A percentile compares a stretch with the other conserved stretches of the same genome.
Conservation (phyloP, 2,888 invertebrate species). For the Masnerella sp. region DNA sequence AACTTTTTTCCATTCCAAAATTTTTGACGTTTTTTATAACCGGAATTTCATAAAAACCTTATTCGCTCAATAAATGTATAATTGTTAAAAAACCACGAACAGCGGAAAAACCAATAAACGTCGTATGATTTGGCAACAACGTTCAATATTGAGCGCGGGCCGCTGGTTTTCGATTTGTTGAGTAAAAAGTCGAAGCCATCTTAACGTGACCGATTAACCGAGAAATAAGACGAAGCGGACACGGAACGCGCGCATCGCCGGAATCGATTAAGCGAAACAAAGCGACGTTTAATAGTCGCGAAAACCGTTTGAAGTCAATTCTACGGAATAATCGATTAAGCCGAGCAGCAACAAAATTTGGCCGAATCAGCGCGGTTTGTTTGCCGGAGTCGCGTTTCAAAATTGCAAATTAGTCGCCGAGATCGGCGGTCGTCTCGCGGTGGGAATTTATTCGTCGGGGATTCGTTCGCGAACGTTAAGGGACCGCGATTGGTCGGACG, state of each 20-base stretch:
- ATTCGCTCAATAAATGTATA: too few species aligned
- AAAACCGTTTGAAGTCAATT: conserved; percentile 30
- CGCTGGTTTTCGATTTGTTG: too few species aligned
- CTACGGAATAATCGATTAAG: conserved; percentile 36
- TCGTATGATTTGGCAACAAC: too few species aligned
- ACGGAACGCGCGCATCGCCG: too few species aligned
- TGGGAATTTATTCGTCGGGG: conserved; percentile 24
- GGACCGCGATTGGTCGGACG: conserved; percentile 43
- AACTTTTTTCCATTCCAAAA: too few species aligned
- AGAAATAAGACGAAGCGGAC: background rate
- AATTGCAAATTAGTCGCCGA: conserved; percentile 28
- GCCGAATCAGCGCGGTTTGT: conserved; percentile 23
- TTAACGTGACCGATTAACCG: too few species aligned
- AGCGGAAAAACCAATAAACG: background rate
- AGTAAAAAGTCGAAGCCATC: too few species aligned
- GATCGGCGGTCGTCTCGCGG: conserved; percentile 32
- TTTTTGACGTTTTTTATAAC: too few species aligned
- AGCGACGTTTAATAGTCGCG: conserved; percentile 21
- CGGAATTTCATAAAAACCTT: too few species aligned
- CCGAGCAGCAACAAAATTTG: conserved; percentile 26
- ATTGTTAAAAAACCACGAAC: too few species aligned
- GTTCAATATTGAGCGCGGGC: too few species aligned
- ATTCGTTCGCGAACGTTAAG: background rate
- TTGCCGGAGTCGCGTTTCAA: conserved; percentile 3
- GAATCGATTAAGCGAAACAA: conserved; percentile 3